phyloP scores from a whole-genome alignment of 1,140 invertebrate species.

The Camponotus floridanus region DNA sequence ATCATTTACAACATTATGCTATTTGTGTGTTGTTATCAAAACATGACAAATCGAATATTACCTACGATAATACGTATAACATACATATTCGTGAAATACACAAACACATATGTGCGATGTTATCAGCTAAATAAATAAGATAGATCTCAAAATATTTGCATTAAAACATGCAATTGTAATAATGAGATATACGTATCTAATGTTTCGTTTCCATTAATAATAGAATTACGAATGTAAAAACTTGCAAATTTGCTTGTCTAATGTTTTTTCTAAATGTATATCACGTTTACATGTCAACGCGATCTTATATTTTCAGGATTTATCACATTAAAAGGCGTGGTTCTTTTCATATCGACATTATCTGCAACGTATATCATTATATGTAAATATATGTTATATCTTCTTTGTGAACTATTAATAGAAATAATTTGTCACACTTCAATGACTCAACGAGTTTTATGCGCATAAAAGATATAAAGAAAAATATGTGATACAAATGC shows the following conservation, averaged over 20 bases:
- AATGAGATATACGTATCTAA: background rate
- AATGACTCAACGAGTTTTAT: slow-evolving; percentile 1
- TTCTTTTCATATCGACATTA: background rate
- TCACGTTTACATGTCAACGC: background rate
- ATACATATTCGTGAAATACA: background rate
- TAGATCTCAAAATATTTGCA: background rate
- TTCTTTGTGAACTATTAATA: background rate
- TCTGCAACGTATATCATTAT: slow-evolving; percentile 2
- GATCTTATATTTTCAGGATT: background rate
- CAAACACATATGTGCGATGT: background rate
- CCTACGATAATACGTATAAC: too few species aligned
- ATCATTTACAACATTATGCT: too few species aligned
- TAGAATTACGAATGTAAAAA: background rate
- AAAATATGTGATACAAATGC: background rate
- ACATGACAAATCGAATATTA: too few species aligned
- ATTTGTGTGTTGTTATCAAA: too few species aligned
- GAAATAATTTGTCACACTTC: background rate
- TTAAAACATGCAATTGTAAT: background rate
- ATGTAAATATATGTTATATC: background rate
- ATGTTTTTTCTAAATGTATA: background rate
- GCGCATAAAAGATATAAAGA: background rate
- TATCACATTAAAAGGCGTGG: background rate
- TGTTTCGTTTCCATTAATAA: background rate
- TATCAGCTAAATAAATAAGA: background rate
- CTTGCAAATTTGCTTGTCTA: background rate